Conservation (phyloP, 2,113 vertebrate genomes). For the Climacteris rufus region DNA sequence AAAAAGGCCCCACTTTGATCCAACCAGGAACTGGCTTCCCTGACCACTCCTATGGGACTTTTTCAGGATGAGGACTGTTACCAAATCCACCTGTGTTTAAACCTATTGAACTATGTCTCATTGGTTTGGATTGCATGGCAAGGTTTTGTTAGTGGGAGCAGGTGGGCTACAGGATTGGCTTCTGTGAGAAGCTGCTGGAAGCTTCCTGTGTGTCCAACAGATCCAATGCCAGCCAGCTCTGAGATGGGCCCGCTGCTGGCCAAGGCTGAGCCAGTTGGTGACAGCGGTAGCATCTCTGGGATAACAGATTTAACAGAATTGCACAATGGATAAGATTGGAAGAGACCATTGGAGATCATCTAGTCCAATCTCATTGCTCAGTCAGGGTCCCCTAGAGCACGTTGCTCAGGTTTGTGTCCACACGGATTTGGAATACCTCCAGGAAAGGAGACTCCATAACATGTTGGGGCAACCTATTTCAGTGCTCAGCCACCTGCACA, state of each 20-base stretch:
- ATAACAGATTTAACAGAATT: not conserved
- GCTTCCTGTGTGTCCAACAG: not conserved
- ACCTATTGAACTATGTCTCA: not conserved
- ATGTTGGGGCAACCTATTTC: not conserved
- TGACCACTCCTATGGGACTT: not conserved
- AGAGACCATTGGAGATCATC: not conserved
- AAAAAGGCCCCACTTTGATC: not conserved
- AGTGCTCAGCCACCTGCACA: not conserved
- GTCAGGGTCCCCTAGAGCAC: not conserved
- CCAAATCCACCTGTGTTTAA: not conserved
- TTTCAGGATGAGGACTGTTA: not conserved
- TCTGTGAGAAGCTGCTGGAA: not conserved
- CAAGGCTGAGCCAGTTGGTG: not conserved
- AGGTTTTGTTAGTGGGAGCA: not conserved
- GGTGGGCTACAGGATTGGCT: not conserved
- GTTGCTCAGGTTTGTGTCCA: not conserved
- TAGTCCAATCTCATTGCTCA: not conserved
- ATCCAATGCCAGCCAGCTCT: not conserved
- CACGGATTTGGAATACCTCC: not conserved
- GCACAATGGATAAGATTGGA: not conserved
- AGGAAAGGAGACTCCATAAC: not conserved
- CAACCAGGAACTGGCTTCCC: not conserved
- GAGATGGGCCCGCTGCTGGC: rapidly evolving
- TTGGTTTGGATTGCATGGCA: not conserved
- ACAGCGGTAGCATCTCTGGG: not conserved